phyloP scores from a whole-genome alignment of 2,888 invertebrate genomes.

The Dilophus febrilis region DNA sequence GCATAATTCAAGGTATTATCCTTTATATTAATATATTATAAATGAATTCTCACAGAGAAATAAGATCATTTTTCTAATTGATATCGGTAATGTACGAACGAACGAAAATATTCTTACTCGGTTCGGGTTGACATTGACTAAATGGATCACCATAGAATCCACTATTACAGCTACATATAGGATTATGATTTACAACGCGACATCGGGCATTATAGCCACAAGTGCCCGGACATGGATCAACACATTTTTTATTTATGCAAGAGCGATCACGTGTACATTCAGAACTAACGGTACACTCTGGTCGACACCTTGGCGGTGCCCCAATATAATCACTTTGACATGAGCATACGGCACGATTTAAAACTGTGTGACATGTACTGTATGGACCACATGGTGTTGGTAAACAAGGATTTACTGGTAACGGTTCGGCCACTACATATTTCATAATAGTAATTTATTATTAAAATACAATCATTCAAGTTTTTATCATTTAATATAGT shows the following conservation, averaged over 20 bases:
- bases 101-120: conserved; percentile 21
- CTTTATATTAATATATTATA: no score
- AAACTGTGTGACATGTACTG: conserved; percentile 34
- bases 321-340: conserved; percentile 53
- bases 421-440: neutral
- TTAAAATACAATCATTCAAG: neutral
- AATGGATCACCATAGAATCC: conserved; percentile 61
- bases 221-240: conserved; percentile 55
- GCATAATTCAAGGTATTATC: no score
- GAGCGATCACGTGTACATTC: conserved; percentile 55
- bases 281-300: conserved; percentile 60
- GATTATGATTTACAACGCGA: conserved; percentile 56
- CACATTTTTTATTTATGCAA: conserved; percentile 58
- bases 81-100: no score
- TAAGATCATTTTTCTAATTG: neutral
- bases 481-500: no score
- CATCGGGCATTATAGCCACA: conserved; percentile 58
- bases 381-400: conserved; percentile 35
- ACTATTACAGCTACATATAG: conserved; percentile 52
- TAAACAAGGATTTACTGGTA: conserved; percentile 26
- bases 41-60: no score
- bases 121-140: conserved; percentile 40
- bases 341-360: conserved; percentile 54
- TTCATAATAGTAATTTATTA: neutral
- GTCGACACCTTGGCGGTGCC: conserved; percentile 55